phyloP scores from a whole-genome alignment of 2,113 vertebrate genomes.

The Cichladusa arquata region DNA sequence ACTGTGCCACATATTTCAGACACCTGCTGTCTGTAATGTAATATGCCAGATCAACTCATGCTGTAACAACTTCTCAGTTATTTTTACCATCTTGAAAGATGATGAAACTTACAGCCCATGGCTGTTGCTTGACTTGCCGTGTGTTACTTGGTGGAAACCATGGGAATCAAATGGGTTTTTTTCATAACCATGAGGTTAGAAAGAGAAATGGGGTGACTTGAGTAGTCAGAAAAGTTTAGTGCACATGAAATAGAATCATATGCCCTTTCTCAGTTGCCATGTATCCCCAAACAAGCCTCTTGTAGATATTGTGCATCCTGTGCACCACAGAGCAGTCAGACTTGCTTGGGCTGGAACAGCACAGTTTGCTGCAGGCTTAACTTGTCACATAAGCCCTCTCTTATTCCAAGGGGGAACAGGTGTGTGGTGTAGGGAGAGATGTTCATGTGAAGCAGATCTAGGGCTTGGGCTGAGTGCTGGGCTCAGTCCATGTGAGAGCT shows the following conservation, averaged over 20 bases:
- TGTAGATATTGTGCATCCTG: neutral
- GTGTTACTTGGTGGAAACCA: neutral
- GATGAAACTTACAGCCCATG: neutral
- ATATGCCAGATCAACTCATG: neutral
- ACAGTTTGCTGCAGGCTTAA: neutral
- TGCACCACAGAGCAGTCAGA: neutral
- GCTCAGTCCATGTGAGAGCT: neutral
- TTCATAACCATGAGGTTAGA: neutral
- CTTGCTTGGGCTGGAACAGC: neutral
- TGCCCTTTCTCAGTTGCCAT: neutral
- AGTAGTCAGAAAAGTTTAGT: neutral
- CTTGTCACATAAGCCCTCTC: neutral
- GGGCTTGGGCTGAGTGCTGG: neutral
- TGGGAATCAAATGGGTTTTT: neutral
- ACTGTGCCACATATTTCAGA: conserved; percentile 12
- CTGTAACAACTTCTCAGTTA: conserved; percentile 11
- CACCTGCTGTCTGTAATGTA: neutral
- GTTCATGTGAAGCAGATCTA: neutral
- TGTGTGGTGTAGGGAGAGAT: neutral
- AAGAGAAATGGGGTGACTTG: neutral
- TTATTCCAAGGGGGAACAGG: neutral
- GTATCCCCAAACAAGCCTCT: neutral
- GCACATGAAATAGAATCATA: neutral
- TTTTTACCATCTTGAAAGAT: neutral
- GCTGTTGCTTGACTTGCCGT: neutral